Base-by-base conservation (phyloP, 2,797 vertebrate species). In the Lithobates pipiens region DNA sequence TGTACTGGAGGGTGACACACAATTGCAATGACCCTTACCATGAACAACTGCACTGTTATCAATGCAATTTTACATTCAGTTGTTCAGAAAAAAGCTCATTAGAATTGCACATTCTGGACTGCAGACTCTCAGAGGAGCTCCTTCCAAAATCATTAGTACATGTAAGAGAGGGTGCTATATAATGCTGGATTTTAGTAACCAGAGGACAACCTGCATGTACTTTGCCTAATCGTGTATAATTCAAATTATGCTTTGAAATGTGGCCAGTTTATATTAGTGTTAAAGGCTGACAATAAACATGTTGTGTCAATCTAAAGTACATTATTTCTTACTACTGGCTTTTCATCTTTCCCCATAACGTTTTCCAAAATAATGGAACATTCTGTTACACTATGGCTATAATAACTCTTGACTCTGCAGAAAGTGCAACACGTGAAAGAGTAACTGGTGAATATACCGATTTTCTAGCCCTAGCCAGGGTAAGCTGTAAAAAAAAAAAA, bases 341-440 rank as follows among this genome's bases (percentile, higher is more conserved):
- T 81, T 10, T 82, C 21, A 36, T 85, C 46, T 80, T 82, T 63
- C 65, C 23, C 29, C 46, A 85, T 39, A 34, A 25, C 15, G 27
- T 50, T 54, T 34, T 34, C 50, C 32, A 11, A 63, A 34, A n/a
- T 46, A 82, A 86, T 77, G 50, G 50, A 34, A 70, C 39, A 16
- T 21, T 74, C 39, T 75, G 79, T 54, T 3, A 83, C 44, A 79
- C 57, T 76, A 83, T 87, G 86, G 86, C 86, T 87, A 83, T 80
- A 57, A 74, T 69, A 69, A 77, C 25, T 77, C 74, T 86, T 54
- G 32, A 67, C 39, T 87, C 39, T 75, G 61, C 46, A 87, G 81
- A 87, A 87, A 87, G 86, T 87, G 86, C 86, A 87, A 83, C 71
- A 74, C 29, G 76, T 83, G 57, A 78, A 83, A 54, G 46, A 79